These are phyloP conservation scores for Globia sparganii DNA, from an alignment of 2,888 invertebrate genomes.

Conservation along the genomic window DNA sequence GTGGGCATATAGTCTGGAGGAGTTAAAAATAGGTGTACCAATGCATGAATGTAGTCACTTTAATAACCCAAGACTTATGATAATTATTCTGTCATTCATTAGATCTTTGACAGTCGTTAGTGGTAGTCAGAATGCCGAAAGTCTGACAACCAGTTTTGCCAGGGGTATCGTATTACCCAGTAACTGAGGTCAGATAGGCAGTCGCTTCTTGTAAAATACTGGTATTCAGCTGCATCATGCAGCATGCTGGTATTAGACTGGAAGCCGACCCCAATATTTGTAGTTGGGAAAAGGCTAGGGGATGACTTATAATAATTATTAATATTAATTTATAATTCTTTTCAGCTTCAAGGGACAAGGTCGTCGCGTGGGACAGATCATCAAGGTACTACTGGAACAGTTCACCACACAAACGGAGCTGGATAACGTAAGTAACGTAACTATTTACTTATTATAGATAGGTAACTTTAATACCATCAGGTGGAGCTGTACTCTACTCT, in stretches of 20 bases:
- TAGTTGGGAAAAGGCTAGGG: neutral
- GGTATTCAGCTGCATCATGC: neutral
- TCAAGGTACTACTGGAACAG: conserved; percentile 79
- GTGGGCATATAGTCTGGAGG: neutral
- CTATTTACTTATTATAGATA: neutral
- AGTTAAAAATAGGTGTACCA: neutral
- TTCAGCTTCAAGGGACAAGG: conserved; percentile 77
- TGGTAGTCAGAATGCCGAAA: neutral
- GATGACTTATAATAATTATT: neutral
- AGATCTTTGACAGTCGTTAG: neutral
- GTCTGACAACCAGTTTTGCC: neutral
- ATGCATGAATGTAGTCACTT: neutral
- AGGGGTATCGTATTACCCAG: neutral
- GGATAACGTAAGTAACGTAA: conserved; percentile 76
- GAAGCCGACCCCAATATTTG: neutral
- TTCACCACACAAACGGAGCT: conserved; percentile 82
- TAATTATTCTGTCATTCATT: neutral
- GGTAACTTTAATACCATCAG: neutral
- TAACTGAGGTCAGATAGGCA: neutral
- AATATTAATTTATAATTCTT: neutral
- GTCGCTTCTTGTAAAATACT: neutral
- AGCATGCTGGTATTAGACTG: too few species aligned
- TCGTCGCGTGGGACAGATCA: conserved; percentile 76
- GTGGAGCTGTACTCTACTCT: neutral
- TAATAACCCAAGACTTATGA: neutral